phyloP scores from a whole-genome alignment of 2,797 vertebrate genomes.

The Semotilus atromaculatus region DNA sequence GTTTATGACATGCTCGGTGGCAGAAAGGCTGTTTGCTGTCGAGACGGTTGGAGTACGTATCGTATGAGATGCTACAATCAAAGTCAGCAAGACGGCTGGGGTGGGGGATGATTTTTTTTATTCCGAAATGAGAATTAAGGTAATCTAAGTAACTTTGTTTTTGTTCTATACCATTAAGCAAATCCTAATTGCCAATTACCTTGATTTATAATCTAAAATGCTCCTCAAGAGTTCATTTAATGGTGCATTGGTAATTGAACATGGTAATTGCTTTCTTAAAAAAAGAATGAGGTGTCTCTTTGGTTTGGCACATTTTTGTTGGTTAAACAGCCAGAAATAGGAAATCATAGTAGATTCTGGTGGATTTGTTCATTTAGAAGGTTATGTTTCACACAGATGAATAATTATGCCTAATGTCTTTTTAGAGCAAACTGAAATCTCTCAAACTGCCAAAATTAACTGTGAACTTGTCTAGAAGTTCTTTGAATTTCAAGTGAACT shows the following conservation, averaged over 20 bases:
- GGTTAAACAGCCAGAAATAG: neutral
- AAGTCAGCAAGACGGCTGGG: neutral
- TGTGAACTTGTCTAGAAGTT: constrained; percentile 36
- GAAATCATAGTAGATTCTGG: neutral
- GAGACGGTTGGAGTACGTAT: constrained; percentile 4
- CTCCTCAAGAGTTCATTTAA: constrained; percentile 80
- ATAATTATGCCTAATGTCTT: neutral
- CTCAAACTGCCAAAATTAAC: neutral
- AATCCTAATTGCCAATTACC: constrained; percentile 84
- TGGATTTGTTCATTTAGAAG: neutral
- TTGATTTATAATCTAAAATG: constrained; percentile 80
- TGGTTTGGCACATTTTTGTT: constrained; percentile 16
- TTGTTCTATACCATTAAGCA: constrained; percentile 78
- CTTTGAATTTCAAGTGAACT: constrained; percentile 26
- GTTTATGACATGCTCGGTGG: constrained; percentile 49
- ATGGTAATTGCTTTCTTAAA: constrained; percentile 75
- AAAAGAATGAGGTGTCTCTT: constrained; percentile 65
- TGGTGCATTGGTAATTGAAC: constrained; percentile 73
- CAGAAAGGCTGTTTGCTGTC: constrained; percentile 49
- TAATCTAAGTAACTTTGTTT: constrained; percentile 49
- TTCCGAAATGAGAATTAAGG: constrained; percentile 41
- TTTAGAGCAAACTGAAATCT: constrained; percentile 4
- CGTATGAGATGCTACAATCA: constrained; percentile 30
- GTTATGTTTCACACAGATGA: neutral
- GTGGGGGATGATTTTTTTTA: neutral